Base-by-base conservation (phyloP, 1,140 invertebrate species). In the Calliopsis andreniformis region DNA sequence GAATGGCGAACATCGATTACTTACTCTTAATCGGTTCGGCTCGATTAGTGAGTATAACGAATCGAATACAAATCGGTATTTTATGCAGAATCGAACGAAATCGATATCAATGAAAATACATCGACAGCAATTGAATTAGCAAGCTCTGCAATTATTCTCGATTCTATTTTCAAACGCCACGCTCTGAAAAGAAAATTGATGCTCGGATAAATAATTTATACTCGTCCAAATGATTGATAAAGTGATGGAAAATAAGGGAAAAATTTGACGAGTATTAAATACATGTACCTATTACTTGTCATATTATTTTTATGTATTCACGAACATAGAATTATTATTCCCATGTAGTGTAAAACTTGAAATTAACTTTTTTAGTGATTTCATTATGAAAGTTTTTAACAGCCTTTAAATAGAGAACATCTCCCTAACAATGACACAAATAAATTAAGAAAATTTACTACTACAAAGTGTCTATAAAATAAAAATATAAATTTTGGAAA, bases 1-100 rank as follows among this genome's bases (percentile, higher is more conserved):
- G 53, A 59, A 35, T 25, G 23, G 12, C 56, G 43, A n/a, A 69
- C 72, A 80, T 78, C 75, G 71, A 68, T 68, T 68, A 68, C 51
- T 68, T 56, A 56, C 16, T 0, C 12, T 49, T 12, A 30, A 56
- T 68, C 66, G 51, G 32, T 0, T 68, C 32, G 62, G n/a, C 30
- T 47, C 45, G 45, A 51, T 32, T 68, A 68, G 25, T 6, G 35
- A 20, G 39, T 30, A 68, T 39, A 39, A 68, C 66, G 51, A 56
- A 56, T 68, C 39, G 66, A 56, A 68, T 56, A 56, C 49, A 56
- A 68, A 55, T 68, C 51, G 51, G n/a, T n/a, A 43, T 55, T 56
- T 56, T 68, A 56, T 68, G 66, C 51, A 56, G 35, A 68, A 32
- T 18, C n/a, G 32, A 20, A 18, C 56, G 51, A 68, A 43, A 43